Base-by-base conservation (phyloP, 2,888 invertebrate species). In the Acronicta psi region DNA sequence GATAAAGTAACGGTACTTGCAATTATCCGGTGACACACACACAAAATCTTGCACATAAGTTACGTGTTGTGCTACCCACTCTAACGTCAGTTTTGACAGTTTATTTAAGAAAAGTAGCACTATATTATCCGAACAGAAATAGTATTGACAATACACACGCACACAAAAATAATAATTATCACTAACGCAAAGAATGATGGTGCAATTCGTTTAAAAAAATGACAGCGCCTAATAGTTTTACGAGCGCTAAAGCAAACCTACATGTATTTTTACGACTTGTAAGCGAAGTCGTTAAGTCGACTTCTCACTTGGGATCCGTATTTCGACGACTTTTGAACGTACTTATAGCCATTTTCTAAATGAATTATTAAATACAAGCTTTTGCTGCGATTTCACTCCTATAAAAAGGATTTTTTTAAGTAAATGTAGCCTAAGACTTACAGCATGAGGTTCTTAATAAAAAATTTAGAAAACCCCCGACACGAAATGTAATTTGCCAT, bases 251-350 rank as follows among this genome's bases (percentile, higher is more conserved):
- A 53, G 45, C 55, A 57, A 66, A 66, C 54, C n/a, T 18, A n/a
- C 37, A 37, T 52, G 34, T 34, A 36, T 51, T 50, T 56, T 64
- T 59, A 54, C 69, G 69, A 59, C 65, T 69, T 70, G 54, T 55
- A 45, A 44, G 31, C 37, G 43, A 55, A 70, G 50, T 51, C 53
- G 50, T 66, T 38, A 65, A 57, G 36, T 23, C 46, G 25, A 2
- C 9, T 61, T 49, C 34, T 11, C 3, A n/a, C 31, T 37, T 42
- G 17, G 61, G 36, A 36, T 40, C 36, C 55, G 46, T 61, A 40
- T 61, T 34, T 67, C 51, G 56, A 56, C 14, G 43, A 45, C 14
- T 40, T 51, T 50, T 17, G 20, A 20, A 68, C 44, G 61, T 65
- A 61, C 45, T 40, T 40, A 13, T 13, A 18, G 16, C 8, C 1